phyloP scores from a whole-genome alignment of 1,140 invertebrate genomes.

The Bombus impatiens region DNA sequence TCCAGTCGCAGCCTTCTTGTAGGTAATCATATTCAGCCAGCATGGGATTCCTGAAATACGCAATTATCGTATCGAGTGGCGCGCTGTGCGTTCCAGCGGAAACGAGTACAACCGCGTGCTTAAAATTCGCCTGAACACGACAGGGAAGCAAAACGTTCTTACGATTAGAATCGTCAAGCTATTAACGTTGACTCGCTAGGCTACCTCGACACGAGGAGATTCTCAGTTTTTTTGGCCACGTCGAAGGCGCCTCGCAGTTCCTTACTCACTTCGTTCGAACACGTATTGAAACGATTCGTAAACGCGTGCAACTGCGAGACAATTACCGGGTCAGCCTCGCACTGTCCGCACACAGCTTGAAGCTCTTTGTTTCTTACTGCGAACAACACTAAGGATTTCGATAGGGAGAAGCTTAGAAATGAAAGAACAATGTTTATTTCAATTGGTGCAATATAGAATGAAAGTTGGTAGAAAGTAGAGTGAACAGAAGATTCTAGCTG shows the following conservation, averaged over 20 bases:
- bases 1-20: neutral
- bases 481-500: neutral
- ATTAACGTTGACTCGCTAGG: too few relatives aligned
- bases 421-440: neutral
- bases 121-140: neutral
- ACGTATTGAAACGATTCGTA: too few relatives aligned
- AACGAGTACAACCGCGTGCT: neutral
- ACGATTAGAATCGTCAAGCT: neutral
- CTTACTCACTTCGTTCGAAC: too few relatives aligned
- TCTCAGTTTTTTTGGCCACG: too few relatives aligned
- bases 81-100: neutral
- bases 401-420: neutral
- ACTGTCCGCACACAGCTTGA: too few relatives aligned
- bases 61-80: conserved; percentile 13
- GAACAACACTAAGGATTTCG: neutral
- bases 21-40: neutral
- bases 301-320: too few relatives aligned
- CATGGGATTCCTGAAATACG: conserved; percentile 15
- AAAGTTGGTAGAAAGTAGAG: neutral
- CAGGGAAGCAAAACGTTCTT: neutral
- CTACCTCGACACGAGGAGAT: too few relatives aligned
- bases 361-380: too few relatives aligned
- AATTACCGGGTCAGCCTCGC: too few relatives aligned
- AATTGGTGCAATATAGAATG: neutral
- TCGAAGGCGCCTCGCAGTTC: too few relatives aligned